Percentiles rank a stretch among this genome's conserved stretches.
These are phyloP conservation scores for Chelonoidis abingdonii DNA, from an alignment of 2,113 vertebrate genomes.

Conservation along the genomic window DNA sequence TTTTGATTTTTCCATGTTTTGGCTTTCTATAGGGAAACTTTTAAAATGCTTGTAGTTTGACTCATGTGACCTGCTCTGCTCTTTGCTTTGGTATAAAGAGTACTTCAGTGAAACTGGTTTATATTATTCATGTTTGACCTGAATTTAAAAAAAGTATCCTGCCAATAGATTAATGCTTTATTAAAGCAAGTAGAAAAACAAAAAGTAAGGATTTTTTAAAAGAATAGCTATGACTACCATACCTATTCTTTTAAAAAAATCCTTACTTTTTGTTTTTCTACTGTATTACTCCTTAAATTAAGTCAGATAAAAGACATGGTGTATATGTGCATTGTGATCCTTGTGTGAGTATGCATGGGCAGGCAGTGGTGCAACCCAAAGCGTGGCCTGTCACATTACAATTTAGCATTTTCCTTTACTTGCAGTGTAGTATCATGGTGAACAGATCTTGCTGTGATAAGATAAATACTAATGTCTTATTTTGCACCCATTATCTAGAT, in stretches of 20 bases:
- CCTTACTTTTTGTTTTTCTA: constrained; percentile 22
- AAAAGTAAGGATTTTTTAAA: no score
- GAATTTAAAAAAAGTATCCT: background rate
- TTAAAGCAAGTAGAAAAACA: background rate
- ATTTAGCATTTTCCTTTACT: background rate
- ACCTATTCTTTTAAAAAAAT: background rate
- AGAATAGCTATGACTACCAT: background rate
- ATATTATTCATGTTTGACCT: background rate
- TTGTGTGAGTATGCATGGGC: background rate
- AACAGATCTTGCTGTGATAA: background rate
- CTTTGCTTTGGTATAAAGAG: background rate
- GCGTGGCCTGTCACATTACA: background rate
- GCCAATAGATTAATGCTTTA: background rate
- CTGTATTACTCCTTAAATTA: background rate
- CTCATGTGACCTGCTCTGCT: background rate
- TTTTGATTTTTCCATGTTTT: background rate
- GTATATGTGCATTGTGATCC: background rate
- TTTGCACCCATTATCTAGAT: background rate
- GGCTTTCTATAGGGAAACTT: background rate
- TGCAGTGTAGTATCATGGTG: background rate
- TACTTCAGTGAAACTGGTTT: background rate
- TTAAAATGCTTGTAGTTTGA: background rate
- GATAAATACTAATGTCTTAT: background rate
- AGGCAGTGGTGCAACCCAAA: background rate
- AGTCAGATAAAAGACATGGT: background rate